These are phyloP conservation scores for Pyrochroa serraticornis DNA, from an alignment of 2,888 invertebrate species.

Conservation along the genomic window DNA sequence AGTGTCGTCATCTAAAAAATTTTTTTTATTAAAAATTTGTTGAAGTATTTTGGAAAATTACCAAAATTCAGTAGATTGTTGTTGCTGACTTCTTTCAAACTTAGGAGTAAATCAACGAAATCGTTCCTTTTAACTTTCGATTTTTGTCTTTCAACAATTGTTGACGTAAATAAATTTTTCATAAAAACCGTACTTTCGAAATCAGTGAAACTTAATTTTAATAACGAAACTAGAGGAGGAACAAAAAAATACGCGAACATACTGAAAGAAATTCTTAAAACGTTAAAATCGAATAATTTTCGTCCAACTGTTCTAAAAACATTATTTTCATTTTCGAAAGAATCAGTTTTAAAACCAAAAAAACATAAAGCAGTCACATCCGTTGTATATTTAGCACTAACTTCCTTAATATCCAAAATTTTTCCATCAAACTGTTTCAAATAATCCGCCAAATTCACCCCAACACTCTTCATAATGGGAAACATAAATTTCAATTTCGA, in stretches of 20 bases:
- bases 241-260: slow-evolving; percentile 49
- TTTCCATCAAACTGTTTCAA: slow-evolving; percentile 35
- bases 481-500: slow-evolving; percentile 63
- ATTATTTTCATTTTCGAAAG: slow-evolving; percentile 51
- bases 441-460: slow-evolving; percentile 48
- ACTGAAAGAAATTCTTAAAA: slow-evolving; percentile 41
- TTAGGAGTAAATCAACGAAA: slow-evolving; percentile 57
- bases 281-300: slow-evolving; percentile 49
- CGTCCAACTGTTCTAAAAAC: slow-evolving; percentile 54
- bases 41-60: slow-evolving; percentile 14
- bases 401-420: slow-evolving; percentile 47
- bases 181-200: slow-evolving; percentile 47
- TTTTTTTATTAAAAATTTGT: neutral
- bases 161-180: slow-evolving; percentile 47
- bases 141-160: slow-evolving; percentile 47
- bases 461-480: slow-evolving; percentile 56
- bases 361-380: slow-evolving; percentile 59
- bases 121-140: slow-evolving; percentile 52
- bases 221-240: slow-evolving; percentile 49
- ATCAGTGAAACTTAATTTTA: slow-evolving; percentile 51
- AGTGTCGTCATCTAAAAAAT: slow-evolving; percentile 46
- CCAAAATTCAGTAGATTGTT: slow-evolving; percentile 33
- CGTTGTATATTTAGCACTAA: slow-evolving; percentile 56
- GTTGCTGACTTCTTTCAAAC: slow-evolving; percentile 41
- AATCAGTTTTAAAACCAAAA: slow-evolving; percentile 57